Conservation (phyloP, 2,113 vertebrate species). For the Marmota monax region DNA sequence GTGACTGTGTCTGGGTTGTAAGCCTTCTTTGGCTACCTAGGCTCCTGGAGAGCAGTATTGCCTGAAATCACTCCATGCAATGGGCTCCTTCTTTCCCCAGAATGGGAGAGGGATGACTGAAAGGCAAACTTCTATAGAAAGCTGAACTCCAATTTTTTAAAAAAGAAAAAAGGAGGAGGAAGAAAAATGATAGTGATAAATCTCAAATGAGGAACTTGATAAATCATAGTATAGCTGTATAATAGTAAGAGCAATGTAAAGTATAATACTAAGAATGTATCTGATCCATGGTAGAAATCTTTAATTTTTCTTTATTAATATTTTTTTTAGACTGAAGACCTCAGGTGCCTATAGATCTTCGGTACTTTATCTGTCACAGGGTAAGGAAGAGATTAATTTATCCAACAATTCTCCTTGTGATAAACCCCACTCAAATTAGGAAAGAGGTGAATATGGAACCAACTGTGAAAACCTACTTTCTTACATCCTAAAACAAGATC, state of each 20-base stretch:
- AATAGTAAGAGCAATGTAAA: constrained; percentile 55
- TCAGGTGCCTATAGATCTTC: constrained; percentile 3
- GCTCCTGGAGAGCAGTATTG: not conserved
- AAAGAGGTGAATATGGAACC: constrained; percentile 61
- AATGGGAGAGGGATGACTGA: not conserved
- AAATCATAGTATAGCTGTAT: constrained; percentile 37
- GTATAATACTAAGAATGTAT: constrained; percentile 14
- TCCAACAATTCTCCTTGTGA: constrained; percentile 49
- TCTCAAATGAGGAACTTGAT: constrained; percentile 59
- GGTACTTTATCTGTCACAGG: constrained; percentile 41
- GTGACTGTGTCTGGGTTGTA: not conserved
- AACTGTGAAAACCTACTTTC: constrained; percentile 64
- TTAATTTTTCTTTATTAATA: constrained; percentile 54
- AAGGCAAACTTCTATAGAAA: constrained; percentile 63
- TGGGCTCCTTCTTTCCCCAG: not conserved
- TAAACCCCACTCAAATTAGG: constrained; percentile 54
- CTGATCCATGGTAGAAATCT: constrained; percentile 47
- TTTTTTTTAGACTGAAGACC: constrained; percentile 34
- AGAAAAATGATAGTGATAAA: constrained; percentile 52
- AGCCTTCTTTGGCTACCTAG: constrained; percentile 16
- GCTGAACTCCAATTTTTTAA: not conserved
- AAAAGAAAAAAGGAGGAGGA: not conserved
- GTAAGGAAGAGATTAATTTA: constrained; percentile 44
- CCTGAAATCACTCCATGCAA: not conserved
- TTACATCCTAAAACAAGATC: constrained; percentile 56